Conservation (phyloP, 2,113 vertebrate species). For the Anhinga rufa region DNA sequence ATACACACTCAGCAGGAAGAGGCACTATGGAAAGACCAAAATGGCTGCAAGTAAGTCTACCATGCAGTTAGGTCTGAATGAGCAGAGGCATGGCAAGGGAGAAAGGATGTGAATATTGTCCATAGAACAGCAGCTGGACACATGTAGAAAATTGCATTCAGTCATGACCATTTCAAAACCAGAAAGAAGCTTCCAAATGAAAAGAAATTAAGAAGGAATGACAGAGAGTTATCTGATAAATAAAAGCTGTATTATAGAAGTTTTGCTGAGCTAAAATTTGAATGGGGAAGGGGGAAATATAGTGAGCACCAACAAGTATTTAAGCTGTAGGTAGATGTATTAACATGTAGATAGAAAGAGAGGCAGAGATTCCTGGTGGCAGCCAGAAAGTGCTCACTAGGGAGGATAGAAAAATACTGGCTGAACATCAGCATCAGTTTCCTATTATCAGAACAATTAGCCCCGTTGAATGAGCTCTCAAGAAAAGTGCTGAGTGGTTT, state of each 20-base stretch:
- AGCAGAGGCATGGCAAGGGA: neutral
- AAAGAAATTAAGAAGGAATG: neutral
- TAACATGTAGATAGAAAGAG: neutral
- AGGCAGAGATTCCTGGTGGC: constrained; percentile 5
- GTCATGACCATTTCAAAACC: neutral
- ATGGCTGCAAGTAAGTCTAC: neutral
- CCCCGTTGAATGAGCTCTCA: constrained; percentile 26
- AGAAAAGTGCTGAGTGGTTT: neutral
- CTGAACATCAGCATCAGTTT: constrained; percentile 42
- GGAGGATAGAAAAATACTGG: constrained; percentile 23
- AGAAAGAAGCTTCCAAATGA: neutral
- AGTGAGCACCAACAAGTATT: neutral
- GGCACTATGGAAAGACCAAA: neutral
- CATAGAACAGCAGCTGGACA: neutral
- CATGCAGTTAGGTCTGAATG: neutral
- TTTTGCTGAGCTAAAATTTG: neutral
- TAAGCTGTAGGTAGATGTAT: neutral
- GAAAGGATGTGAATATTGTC: neutral
- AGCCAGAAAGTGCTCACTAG: constrained; percentile 7
- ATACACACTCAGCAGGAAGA: neutral
- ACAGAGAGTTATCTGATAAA: neutral
- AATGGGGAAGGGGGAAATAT: neutral
- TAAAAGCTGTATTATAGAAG: neutral
- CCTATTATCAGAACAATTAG: constrained; percentile 41
- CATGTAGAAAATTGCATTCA: neutral